Percentiles rank a stretch among this genome's conserved stretches.
phyloP scores from a whole-genome alignment of 2,797 vertebrate genomes.

The Argya squamiceps region DNA sequence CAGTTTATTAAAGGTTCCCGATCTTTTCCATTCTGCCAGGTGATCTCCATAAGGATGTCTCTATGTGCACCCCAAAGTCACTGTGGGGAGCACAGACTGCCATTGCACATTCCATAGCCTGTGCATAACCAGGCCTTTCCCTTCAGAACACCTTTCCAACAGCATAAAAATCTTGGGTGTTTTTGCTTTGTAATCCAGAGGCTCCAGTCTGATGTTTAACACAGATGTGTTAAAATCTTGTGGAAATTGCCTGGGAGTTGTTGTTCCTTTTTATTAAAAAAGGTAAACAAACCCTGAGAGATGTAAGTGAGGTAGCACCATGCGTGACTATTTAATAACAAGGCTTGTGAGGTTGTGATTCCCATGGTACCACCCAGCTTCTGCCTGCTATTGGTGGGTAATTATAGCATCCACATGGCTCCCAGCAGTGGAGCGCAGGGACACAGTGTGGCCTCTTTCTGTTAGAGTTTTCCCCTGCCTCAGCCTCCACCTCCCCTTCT shows the following conservation, averaged over 20 bases:
- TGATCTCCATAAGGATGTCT: not conserved
- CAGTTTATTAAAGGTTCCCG: not conserved
- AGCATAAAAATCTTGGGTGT: not conserved
- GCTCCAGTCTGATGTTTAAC: not conserved
- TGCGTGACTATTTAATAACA: not conserved
- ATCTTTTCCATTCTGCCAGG: not conserved
- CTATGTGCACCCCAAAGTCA: not conserved
- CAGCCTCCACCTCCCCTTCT: not conserved
- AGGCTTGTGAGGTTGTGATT: constrained; percentile 16
- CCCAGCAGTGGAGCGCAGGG: constrained; percentile 1
- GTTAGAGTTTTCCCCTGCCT: not conserved
- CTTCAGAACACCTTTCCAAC: not conserved
- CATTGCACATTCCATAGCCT: not conserved
- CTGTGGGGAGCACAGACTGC: not conserved
- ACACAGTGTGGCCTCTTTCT: not conserved
- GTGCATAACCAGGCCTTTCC: not conserved
- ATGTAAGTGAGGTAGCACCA: not conserved
- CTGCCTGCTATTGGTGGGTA: constrained; percentile 1
- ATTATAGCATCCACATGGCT: constrained; percentile 14
- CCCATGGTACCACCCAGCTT: not conserved
- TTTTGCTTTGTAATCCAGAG: not conserved
- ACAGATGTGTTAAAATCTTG: not conserved
- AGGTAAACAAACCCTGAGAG: constrained; percentile 9
- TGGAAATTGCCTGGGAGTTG: not conserved
- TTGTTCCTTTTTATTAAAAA: not conserved